These are phyloP conservation scores for Silurus glanis DNA, from an alignment of 2,113 vertebrate species.

Conservation along the genomic window DNA sequence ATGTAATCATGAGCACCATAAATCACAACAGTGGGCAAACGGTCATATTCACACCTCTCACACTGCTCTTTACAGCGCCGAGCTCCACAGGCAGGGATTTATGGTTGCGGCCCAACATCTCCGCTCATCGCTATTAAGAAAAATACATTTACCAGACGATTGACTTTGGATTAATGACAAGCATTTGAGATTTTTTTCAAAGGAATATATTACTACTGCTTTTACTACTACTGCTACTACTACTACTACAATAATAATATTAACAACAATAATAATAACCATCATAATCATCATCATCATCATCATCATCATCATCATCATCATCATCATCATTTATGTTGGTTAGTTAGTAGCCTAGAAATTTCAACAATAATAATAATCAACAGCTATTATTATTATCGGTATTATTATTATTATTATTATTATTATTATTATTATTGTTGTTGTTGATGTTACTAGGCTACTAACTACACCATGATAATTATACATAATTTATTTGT, in stretches of 20 bases:
- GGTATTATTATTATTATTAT: too few species aligned
- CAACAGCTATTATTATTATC: too few species aligned
- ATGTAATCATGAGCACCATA: slow-evolving; percentile 75
- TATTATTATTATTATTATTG: slow-evolving; percentile 6
- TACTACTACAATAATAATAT: too few species aligned
- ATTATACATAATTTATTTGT: not conserved
- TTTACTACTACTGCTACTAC: too few species aligned
- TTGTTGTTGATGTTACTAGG: not conserved
- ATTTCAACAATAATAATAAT: too few species aligned
- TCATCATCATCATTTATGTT: too few species aligned
- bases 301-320: too few species aligned
- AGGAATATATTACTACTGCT: too few species aligned
- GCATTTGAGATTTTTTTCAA: slow-evolving; percentile 45
- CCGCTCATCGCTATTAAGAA: slow-evolving; percentile 59
- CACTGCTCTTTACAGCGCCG: slow-evolving; percentile 56
- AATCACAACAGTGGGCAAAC: slow-evolving; percentile 74
- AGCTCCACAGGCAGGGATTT: slow-evolving; percentile 61
- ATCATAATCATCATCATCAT: too few species aligned
- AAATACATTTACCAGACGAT: slow-evolving; percentile 58
- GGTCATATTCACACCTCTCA: slow-evolving; percentile 68
- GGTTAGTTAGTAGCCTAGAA: too few species aligned
- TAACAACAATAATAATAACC: too few species aligned
- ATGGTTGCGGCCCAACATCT: slow-evolving; percentile 63
- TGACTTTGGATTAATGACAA: slow-evolving; percentile 55
- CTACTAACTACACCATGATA: not conserved